Evolutionary conservation across 1,140 invertebrate species (phyloP), one percentile per base, ranked within the genome.

Genomic region (Scaptomyza graminum): DNA sequence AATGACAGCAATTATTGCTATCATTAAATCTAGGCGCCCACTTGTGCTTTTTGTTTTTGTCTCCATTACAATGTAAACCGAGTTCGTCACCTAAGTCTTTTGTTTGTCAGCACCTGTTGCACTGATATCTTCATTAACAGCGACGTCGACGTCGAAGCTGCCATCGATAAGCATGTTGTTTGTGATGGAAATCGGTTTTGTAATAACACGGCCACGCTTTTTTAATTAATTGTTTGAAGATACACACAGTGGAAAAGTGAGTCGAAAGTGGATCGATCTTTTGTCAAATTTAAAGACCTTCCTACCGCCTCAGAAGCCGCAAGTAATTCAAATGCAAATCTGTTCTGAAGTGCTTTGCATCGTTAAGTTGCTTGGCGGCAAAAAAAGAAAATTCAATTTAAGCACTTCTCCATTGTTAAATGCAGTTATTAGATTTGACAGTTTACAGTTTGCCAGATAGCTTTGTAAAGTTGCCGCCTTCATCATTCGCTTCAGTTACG

Each of bases 371-470:
- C 28, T 31, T 31, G 28, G 62, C 60, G 47, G 31, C 16, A 13
- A 57, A 52, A 50, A 18, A 31, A 34, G 12, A 60, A 75, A 78
- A 79, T 88, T 87, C 79, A 88, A 87, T 87, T 76, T 87, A 69
- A 63, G 61, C 60, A 80, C 62, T 84, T 61, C 54, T 73, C 69
- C 57, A 76, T 83, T 88, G 83, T 88, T 76, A 68, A 75, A 87
- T 76, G 76, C 84, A 87, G 82, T 87, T 87, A 87, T 87, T 87
- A 87, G 87, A 87, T 87, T 88, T 87, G 82, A 87, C 82, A 87
- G 82, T 79, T 87, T 88, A 83, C 75, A 72, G 76, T 79, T 75
- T 68, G 25, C 82, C 31, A 0, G 75, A 55, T 70, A 15, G 66
- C 76, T 88, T 87, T 88, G 79, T 79, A 56, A 72, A 44, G 15